Conservation (phyloP, 2,888 invertebrate species). For the Napeogenes sylphis region DNA sequence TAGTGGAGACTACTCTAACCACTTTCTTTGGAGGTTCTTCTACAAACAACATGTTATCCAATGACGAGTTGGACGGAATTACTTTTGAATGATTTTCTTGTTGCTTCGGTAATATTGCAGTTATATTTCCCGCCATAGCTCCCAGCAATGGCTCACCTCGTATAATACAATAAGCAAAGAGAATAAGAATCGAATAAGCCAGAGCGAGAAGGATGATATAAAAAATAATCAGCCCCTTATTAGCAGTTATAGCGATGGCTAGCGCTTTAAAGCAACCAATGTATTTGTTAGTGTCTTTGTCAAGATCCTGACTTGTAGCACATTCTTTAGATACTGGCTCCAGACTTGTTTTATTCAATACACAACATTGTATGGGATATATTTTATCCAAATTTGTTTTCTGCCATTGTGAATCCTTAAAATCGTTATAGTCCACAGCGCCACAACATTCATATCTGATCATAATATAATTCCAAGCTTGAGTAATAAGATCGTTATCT, state of each 20-base stretch:
- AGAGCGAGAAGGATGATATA: constrained; percentile 44
- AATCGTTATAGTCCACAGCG: constrained; percentile 51
- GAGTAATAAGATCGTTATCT: constrained; percentile 57
- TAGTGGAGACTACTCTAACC: constrained; percentile 57
- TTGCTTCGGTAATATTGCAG: constrained; percentile 37
- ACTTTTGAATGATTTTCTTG: constrained; percentile 31
- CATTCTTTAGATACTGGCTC: constrained; percentile 51
- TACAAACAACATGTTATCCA: constrained; percentile 51
- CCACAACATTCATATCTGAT: constrained; percentile 64
- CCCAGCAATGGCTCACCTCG: constrained; percentile 54
- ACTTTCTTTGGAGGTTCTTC: constrained; percentile 61
- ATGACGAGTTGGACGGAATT: constrained; percentile 39
- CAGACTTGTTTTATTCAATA: constrained; percentile 44
- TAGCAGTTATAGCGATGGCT: constrained; percentile 43
- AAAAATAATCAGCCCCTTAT: constrained; percentile 51
- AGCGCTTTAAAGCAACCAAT: constrained; percentile 54
- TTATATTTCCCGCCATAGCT: constrained; percentile 39
- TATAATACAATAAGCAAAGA: constrained; percentile 60
- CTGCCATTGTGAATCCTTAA: constrained; percentile 53
- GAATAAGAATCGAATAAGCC: constrained; percentile 44
- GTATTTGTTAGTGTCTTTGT: constrained; percentile 39
- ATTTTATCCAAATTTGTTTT: constrained; percentile 42
- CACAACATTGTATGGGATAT: constrained; percentile 62
- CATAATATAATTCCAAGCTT: constrained; percentile 60
- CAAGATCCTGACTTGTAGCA: constrained; percentile 36